Conservation (phyloP, 2,113 vertebrate genomes). For the Lophotis ruficrista region DNA sequence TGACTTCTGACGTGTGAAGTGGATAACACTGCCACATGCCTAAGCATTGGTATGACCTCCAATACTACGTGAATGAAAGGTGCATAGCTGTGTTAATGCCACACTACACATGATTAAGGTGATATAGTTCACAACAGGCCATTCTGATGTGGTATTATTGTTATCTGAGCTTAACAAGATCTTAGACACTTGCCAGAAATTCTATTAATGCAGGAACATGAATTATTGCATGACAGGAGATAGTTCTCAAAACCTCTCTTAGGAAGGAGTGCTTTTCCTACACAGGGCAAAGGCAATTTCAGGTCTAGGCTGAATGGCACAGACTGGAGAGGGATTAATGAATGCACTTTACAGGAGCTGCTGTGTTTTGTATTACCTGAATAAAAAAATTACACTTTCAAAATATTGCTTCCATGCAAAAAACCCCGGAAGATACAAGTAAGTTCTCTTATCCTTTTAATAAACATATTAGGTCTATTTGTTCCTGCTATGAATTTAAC, state of each 20-base stretch:
- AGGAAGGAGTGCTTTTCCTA: background rate
- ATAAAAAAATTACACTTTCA: background rate
- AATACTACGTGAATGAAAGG: background rate
- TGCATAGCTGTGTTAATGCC: background rate
- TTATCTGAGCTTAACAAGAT: background rate
- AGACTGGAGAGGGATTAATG: background rate
- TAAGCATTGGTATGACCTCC: background rate
- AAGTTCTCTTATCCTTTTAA: background rate
- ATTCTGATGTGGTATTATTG: background rate
- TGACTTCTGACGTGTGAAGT: background rate
- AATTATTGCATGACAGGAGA: background rate
- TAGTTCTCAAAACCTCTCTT: background rate
- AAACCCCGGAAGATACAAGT: background rate
- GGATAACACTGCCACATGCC: background rate
- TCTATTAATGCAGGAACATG: background rate
- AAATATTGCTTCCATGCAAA: background rate
- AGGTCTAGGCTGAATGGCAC: background rate
- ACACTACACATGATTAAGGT: rapidly evolving
- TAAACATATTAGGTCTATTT: background rate
- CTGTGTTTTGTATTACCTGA: background rate
- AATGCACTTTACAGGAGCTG: background rate
- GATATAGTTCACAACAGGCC: background rate
- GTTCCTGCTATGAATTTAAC: background rate
- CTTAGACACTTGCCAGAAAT: background rate
- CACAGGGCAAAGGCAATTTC: background rate